Evolutionary conservation across 2,113 vertebrate species (phyloP).

Genomic region (Neomonachus schauinslandi): DNA sequence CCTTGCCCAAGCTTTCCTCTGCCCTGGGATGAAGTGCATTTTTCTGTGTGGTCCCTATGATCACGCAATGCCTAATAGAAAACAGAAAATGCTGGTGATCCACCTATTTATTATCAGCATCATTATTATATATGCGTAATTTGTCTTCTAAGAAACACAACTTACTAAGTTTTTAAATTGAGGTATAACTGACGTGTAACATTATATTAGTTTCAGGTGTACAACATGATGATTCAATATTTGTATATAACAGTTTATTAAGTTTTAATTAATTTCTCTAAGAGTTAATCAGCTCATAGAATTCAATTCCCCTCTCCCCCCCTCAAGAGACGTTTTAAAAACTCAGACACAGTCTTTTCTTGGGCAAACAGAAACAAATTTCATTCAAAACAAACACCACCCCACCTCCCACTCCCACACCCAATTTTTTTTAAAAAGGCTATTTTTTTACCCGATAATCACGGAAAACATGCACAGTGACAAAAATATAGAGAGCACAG

Average conservation of each 20-base stretch:
- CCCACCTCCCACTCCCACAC: accelerated
- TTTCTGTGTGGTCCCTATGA: neutral
- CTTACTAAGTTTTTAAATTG: neutral
- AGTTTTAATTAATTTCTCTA: neutral
- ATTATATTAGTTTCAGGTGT: neutral
- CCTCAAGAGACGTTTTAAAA: neutral
- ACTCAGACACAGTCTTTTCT: neutral
- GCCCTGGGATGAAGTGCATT: neutral
- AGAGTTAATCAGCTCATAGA: neutral
- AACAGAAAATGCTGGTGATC: neutral
- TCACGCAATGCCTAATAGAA: neutral
- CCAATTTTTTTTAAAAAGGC: neutral
- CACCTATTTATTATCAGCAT: neutral
- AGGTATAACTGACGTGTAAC: neutral
- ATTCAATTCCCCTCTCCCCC: neutral
- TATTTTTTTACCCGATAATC: neutral
- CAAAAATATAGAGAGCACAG: neutral
- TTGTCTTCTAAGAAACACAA: neutral
- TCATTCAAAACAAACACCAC: neutral
- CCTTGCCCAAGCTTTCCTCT: neutral
- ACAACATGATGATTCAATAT: neutral
- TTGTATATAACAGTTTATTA: neutral
- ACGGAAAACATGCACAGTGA: neutral
- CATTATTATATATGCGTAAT: too few relatives aligned
- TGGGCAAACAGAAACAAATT: conserved; percentile 24